phyloP scores from a whole-genome alignment of 2,797 vertebrate species.

The Novumbra hubbsi region DNA sequence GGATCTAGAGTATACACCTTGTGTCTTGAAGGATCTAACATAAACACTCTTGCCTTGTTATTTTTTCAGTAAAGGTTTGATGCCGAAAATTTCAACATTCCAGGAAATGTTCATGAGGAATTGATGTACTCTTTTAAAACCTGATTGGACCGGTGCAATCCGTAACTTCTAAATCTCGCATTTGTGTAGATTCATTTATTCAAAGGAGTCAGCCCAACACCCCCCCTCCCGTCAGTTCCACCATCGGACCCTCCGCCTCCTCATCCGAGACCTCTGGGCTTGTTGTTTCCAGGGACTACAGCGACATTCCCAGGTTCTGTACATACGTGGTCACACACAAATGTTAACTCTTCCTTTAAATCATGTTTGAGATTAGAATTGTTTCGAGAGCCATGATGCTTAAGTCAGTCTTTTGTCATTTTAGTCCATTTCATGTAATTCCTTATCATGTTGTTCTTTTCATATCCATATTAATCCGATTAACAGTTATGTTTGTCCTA shows the following conservation, averaged over 20 bases:
- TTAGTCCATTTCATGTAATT: not conserved
- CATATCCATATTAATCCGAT: no score
- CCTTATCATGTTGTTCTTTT: no score
- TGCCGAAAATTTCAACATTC: no score
- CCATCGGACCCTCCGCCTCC: constrained; percentile 15
- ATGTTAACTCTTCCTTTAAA: not conserved
- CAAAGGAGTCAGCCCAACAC: constrained; percentile 28
- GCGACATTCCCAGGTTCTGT: constrained; percentile 43
- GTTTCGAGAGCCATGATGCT: not conserved
- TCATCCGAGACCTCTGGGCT: constrained; percentile 37
- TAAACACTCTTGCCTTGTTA: no score
- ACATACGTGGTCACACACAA: not conserved
- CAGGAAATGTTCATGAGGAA: no score
- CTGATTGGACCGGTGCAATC: not conserved
- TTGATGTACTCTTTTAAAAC: no score
- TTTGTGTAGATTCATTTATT: constrained; percentile 43
- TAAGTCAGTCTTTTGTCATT: not conserved
- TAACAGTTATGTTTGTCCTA: no score
- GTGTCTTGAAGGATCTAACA: no score
- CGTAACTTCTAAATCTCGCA: not conserved
- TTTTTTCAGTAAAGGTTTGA: no score
- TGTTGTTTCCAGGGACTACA: constrained; percentile 35
- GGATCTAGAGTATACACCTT: no score
- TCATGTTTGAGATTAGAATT: not conserved
- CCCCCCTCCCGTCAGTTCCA: constrained; percentile 36